These are phyloP conservation scores for Boulengeromyrus knoepffleri DNA, from an alignment of 2,113 vertebrate species.

Conservation along the genomic window DNA sequence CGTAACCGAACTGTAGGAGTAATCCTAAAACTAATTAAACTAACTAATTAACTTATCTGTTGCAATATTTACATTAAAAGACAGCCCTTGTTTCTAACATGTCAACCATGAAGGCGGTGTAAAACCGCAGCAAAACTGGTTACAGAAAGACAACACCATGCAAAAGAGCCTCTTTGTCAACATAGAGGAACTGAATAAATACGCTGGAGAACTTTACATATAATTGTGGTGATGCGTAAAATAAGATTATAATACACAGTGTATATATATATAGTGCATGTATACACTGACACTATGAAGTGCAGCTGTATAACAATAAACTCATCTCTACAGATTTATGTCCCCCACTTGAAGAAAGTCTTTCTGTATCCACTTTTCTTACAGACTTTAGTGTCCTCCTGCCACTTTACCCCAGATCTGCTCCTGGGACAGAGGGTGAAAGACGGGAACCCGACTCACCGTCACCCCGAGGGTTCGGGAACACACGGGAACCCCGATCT, in stretches of 20 bases:
- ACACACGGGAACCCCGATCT: neutral
- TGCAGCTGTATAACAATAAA: neutral
- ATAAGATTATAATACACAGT: neutral
- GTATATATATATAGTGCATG: too few relatives aligned
- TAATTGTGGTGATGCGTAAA: neutral
- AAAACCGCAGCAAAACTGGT: neutral
- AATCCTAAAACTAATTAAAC: neutral
- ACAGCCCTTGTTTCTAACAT: neutral
- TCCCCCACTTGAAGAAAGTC: too few relatives aligned
- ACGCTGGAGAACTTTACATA: neutral
- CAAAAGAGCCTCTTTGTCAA: neutral
- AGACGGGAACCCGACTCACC: neutral
- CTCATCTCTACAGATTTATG: neutral
- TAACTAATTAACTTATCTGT: too few relatives aligned
- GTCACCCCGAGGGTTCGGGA: neutral
- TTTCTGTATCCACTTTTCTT: neutral
- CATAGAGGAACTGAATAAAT: neutral
- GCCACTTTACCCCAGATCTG: neutral
- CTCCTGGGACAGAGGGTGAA: neutral
- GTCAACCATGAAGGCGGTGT: neutral
- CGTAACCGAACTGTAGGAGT: neutral
- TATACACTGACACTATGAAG: neutral
- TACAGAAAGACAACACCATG: neutral
- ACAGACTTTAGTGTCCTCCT: neutral
- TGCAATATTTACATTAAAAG: neutral